These are phyloP conservation scores for Natator depressus DNA, from an alignment of 2,113 vertebrate species.

Conservation along the genomic window DNA sequence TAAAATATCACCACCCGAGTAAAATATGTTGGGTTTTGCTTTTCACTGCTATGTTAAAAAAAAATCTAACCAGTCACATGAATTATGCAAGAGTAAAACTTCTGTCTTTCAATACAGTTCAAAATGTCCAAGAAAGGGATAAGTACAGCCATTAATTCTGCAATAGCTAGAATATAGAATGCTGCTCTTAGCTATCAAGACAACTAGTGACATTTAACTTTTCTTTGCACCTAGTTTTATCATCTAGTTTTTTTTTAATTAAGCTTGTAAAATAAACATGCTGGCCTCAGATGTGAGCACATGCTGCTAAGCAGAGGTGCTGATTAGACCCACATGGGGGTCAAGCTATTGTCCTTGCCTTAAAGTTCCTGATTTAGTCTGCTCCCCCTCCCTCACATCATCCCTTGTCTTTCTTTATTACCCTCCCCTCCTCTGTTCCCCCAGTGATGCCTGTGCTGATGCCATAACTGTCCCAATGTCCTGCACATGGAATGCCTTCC, in stretches of 20 bases:
- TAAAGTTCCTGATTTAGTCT: neutral
- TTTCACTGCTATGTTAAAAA: slow-evolving; percentile 55
- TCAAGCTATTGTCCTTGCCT: neutral
- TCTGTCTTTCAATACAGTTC: slow-evolving; percentile 49
- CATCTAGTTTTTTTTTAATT: neutral
- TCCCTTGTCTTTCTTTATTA: neutral
- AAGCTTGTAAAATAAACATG: neutral
- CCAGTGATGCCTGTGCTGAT: neutral
- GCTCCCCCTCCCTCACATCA: neutral
- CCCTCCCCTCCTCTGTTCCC: neutral
- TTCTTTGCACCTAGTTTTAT: neutral
- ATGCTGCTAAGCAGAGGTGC: neutral
- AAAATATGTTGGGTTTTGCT: slow-evolving; percentile 41
- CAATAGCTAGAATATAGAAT: slow-evolving; percentile 19
- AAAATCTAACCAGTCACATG: slow-evolving; percentile 46
- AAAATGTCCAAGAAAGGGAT: slow-evolving; percentile 34
- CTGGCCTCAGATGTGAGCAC: neutral
- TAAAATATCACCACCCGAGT: slow-evolving; percentile 42
- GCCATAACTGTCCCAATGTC: neutral
- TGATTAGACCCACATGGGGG: accelerated
- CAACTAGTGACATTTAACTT: neutral
- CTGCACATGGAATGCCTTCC: neutral
- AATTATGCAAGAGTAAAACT: slow-evolving; percentile 63
- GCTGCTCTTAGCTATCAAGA: neutral
- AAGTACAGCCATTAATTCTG: slow-evolving; percentile 40